phyloP scores from a whole-genome alignment of 1,140 invertebrate genomes.

The Eufriesea mexicana region DNA sequence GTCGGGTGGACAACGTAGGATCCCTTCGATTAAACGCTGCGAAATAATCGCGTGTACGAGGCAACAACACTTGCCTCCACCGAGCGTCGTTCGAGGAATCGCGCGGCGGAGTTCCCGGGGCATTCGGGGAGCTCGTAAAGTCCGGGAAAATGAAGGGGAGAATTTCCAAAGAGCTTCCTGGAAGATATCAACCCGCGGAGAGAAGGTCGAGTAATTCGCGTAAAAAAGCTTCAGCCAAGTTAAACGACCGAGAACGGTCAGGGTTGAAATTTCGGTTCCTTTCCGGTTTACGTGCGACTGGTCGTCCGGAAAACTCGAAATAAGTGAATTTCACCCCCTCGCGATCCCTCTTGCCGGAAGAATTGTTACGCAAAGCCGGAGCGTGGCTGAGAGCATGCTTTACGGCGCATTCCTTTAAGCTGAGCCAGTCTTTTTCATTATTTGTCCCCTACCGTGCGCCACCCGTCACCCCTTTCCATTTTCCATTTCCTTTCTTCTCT shows the following conservation, averaged over 20 bases:
- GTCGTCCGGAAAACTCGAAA: constrained; percentile 34
- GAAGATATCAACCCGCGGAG: background rate
- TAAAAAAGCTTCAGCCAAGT: constrained; percentile 25
- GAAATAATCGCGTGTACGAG: background rate
- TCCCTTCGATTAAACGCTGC: background rate
- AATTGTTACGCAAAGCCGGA: constrained; percentile 30
- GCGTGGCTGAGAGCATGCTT: constrained; percentile 2
- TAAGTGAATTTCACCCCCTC: constrained; percentile 21
- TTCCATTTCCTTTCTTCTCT: background rate
- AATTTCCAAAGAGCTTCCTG: background rate
- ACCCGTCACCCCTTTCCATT: background rate
- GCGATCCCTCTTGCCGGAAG: background rate
- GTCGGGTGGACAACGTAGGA: no score
- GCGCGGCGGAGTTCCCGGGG: background rate
- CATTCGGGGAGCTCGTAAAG: background rate
- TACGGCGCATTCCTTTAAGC: constrained; percentile 27
- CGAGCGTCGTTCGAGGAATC: background rate
- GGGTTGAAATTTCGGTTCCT: constrained; percentile 34
- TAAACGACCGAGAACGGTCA: constrained; percentile 29
- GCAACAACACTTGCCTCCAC: no score
- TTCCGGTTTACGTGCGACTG: constrained; percentile 26
- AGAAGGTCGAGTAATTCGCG: constrained; percentile 1
- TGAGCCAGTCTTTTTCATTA: constrained; percentile 40
- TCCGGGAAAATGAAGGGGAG: background rate
- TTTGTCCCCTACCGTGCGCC: background rate